A percentile compares a stretch with the other conserved stretches of the same genome.
Evolutionary conservation across 2,113 vertebrate genomes (phyloP).

Genomic region (Pseudolaguvia tuberculata): DNA sequence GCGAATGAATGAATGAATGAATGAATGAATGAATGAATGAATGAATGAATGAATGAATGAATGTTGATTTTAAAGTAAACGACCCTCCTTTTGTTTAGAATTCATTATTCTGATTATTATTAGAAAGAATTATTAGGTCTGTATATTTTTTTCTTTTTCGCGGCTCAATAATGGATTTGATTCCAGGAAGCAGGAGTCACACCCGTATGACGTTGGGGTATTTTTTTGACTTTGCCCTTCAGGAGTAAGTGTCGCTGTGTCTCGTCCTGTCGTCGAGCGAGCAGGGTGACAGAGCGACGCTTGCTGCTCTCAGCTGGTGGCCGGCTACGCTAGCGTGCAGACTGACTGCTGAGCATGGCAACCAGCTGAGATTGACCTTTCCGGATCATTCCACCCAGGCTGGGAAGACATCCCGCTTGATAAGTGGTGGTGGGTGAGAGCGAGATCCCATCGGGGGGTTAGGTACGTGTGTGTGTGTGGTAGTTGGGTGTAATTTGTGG

Average conservation of each 20-base stretch:
- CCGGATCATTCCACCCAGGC: conserved; percentile 48
- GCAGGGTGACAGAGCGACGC: conserved; percentile 50
- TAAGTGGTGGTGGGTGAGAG: conserved; percentile 50
- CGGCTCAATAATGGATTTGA: not conserved
- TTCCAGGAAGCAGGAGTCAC: not conserved
- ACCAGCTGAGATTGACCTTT: conserved; percentile 63
- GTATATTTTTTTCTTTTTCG: not conserved
- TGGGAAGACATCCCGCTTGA: conserved; percentile 48
- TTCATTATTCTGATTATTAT: too few relatives aligned
- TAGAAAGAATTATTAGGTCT: not conserved
- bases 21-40: too few relatives aligned
- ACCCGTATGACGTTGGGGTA: too few relatives aligned
- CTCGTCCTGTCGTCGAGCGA: conserved; percentile 45
- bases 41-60: too few relatives aligned
- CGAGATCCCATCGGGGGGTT: conserved; percentile 30
- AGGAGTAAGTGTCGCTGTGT: conserved; percentile 20
- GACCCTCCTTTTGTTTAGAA: too few relatives aligned
- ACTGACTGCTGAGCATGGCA: conserved; percentile 43
- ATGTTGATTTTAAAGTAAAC: too few relatives aligned
- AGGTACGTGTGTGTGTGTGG: too few relatives aligned
- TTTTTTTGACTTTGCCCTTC: conserved; percentile 26
- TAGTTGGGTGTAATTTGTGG: not conserved
- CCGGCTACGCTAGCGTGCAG: conserved; percentile 29
- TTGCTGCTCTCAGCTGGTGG: conserved; percentile 44
- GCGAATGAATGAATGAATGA: too few relatives aligned